Evolutionary conservation across 2,797 vertebrate species (phyloP).

Genomic region (Myiotriccus ornatus): DNA sequence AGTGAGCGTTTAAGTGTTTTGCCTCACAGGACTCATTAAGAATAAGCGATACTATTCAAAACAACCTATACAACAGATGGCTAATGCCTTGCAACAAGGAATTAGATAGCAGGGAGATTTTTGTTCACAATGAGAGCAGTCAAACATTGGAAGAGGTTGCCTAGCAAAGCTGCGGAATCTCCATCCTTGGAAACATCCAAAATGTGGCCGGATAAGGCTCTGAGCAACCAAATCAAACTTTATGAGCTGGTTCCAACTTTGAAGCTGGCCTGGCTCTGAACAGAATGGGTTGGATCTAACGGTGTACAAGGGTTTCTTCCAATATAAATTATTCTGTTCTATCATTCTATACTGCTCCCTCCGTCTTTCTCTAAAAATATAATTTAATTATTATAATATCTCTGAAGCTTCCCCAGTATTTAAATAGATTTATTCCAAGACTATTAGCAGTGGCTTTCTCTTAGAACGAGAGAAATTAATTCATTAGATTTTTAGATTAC

Average conservation of each 20-base stretch:
- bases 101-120: conserved; percentile 11
- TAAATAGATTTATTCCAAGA: neutral
- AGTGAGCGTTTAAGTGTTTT: conserved; percentile 48
- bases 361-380: neutral
- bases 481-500: neutral
- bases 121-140: neutral
- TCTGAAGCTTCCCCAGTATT: neutral
- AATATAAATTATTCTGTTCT: neutral
- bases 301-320: neutral
- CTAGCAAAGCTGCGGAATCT: conserved; percentile 26
- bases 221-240: neutral
- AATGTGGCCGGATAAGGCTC: neutral
- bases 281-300: neutral
- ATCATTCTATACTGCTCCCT: neutral
- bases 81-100: conserved; percentile 32
- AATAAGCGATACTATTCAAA: conserved; percentile 11
- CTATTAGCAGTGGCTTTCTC: neutral
- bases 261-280: neutral
- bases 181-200: neutral
- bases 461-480: neutral
- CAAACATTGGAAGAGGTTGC: neutral
- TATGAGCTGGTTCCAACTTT: neutral
- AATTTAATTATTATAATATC: neutral
- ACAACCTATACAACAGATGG: conserved; percentile 19
- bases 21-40: neutral